Base-by-base conservation (phyloP, 2,797 vertebrate genomes). In the Gadopsis marmoratus region DNA sequence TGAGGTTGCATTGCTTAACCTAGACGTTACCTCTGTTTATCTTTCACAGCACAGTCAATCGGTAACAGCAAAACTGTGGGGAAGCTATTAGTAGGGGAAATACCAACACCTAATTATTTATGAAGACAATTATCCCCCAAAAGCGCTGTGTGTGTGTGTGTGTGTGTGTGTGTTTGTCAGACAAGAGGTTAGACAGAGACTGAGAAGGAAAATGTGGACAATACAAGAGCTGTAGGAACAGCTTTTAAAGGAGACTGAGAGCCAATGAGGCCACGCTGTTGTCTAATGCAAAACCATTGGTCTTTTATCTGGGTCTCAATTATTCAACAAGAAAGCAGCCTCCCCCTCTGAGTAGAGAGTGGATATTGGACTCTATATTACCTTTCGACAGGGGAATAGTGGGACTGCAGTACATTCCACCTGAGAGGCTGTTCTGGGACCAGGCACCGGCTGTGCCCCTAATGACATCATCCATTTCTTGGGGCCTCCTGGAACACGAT, bases 381-480 rank as follows among this genome's bases (percentile, higher is more conserved):
- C 92, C 89, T 91, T 92, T 84, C 86, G 81, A 89, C 91, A 87
- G 86, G 89, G 92, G 91, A 90, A 94, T 92, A 88, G 89, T 55
- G 75, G 71, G 73, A 82, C 85, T 68, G 88, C 84, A 79, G 82
- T 85, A 82, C 83, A 91, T 90, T 91, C 88, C 91, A 92, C 93
- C 92, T 93, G 91, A 93, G 92, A 92, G 90, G 85, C 91, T 89
- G 91, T 88, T 91, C 85, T 92, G 89, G 92, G 90, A 90, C 91
- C 89, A 81, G 84, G 92, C 84, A 71, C 87, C 86, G 90, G 89
- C 92, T 93, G 91, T 74, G 92, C 86, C 87, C 90, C 90, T 94
- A 94, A 95, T 93, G 94, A 94, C 91, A 94, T 93, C 92, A 94
- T 95, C 94, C 83, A 94, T 95, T 94, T 93, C 90, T 86, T 73